Percentiles rank a stretch among this genome's conserved stretches.
phyloP scores from a whole-genome alignment of 2,888 invertebrate species.

The Drosophila austrosaltans region DNA sequence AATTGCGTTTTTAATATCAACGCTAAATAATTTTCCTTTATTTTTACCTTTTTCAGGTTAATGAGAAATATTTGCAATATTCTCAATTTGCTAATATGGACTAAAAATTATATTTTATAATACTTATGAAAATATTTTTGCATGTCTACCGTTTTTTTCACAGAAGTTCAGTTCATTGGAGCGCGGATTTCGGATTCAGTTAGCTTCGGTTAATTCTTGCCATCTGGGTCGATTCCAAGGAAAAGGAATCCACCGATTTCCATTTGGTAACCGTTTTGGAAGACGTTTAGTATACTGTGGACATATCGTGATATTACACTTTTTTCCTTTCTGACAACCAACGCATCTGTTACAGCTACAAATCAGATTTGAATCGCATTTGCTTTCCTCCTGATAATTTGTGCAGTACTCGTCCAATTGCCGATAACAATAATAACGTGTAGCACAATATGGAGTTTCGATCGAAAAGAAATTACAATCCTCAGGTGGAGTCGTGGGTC shows the following conservation, averaged over 20 bases:
- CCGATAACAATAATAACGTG: constrained; percentile 13
- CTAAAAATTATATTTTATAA: constrained; percentile 5
- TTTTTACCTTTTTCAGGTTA: background rate
- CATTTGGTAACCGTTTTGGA: constrained; percentile 21
- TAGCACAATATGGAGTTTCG: constrained; percentile 1
- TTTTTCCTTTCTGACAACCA: constrained; percentile 12
- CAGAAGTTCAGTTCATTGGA: background rate
- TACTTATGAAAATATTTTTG: background rate
- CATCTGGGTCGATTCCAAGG: constrained; percentile 5
- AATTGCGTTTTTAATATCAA: background rate
- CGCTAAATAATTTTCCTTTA: background rate
- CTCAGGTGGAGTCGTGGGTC: background rate
- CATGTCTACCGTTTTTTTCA: background rate
- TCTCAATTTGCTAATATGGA: background rate
- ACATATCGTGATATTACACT: constrained; percentile 12
- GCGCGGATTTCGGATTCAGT: background rate
- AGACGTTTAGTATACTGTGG: constrained; percentile 20
- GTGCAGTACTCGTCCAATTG: constrained; percentile 10
- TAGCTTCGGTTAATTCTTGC: background rate
- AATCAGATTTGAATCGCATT: constrained; percentile 9
- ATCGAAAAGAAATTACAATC: background rate
- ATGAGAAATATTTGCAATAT: background rate
- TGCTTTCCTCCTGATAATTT: background rate
- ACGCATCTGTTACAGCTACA: constrained; percentile 28
- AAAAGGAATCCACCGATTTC: constrained; percentile 26